Conservation (phyloP, 2,113 vertebrate species). For the Tachuris rubrigastra region DNA sequence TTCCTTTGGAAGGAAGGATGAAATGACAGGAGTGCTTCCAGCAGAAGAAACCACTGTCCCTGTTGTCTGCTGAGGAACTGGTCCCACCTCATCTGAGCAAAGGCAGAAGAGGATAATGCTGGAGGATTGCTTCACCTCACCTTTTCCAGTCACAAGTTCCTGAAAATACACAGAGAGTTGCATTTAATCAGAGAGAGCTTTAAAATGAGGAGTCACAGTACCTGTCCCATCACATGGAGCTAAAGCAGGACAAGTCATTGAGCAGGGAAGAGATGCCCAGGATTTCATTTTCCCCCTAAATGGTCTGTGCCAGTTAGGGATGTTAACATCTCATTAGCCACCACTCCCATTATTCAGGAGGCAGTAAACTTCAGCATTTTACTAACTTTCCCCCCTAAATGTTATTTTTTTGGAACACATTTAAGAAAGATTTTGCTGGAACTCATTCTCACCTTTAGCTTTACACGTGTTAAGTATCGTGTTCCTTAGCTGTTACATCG, state of each 20-base stretch:
- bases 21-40: not conserved
- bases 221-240: not conserved
- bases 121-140: not conserved
- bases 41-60: slow-evolving; percentile 36
- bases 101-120: not conserved
- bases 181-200: not conserved
- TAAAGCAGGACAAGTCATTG: not conserved
- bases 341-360: not conserved
- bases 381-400: not conserved
- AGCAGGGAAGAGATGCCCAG: rapidly evolving
- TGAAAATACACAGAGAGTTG: slow-evolving; percentile 15
- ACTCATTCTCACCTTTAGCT: not conserved
- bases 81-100: slow-evolving; percentile 54
- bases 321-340: not conserved
- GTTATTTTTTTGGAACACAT: not conserved
- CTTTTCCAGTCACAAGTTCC: slow-evolving; percentile 15
- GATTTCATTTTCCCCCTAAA: not conserved
- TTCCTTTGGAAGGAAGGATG: not conserved
- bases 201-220: not conserved
- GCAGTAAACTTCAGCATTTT: not conserved
- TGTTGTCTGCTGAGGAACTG: slow-evolving; percentile 27
- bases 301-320: not conserved
- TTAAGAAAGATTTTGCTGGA: not conserved
- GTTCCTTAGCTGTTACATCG: not conserved
- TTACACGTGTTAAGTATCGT: rapidly evolving